A percentile compares a stretch with the other conserved stretches of the same genome.
These are phyloP conservation scores for Sebastes kiyomatsui DNA, from an alignment of 2,797 vertebrate genomes.

Conservation along the genomic window DNA sequence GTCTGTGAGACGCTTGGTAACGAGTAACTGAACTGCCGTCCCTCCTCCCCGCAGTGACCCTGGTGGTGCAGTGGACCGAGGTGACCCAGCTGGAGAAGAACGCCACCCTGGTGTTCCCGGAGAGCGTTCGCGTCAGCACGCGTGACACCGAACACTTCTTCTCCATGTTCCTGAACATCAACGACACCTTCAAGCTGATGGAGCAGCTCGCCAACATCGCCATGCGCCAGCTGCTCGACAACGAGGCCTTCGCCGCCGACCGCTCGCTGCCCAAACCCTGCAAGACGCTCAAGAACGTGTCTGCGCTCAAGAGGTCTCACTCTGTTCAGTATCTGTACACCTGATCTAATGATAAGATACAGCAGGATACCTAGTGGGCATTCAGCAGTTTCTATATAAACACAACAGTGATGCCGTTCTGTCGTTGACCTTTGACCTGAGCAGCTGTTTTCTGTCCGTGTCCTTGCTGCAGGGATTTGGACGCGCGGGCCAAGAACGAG, in stretches of 20 bases:
- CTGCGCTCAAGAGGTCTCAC: constrained; percentile 90
- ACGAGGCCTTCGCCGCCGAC: constrained; percentile 91
- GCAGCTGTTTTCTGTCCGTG: not conserved
- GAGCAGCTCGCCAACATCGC: constrained; percentile 96
- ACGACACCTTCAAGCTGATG: constrained; percentile 97
- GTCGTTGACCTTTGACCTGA: not conserved
- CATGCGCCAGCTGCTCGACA: constrained; percentile 94
- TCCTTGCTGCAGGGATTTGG: constrained; percentile 87
- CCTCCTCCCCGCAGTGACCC: constrained; percentile 82
- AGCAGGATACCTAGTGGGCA: too few species aligned
- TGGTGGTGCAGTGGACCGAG: constrained; percentile 95
- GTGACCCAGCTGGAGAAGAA: constrained; percentile 96
- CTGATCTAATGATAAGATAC: not conserved
- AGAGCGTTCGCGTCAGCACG: constrained; percentile 93
- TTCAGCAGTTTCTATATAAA: too few species aligned
- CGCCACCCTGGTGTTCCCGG: constrained; percentile 92
- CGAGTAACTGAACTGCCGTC: too few species aligned
- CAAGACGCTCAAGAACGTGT: constrained; percentile 91
- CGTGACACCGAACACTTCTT: constrained; percentile 92
- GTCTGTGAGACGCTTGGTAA: not conserved
- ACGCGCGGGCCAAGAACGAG: constrained; percentile 95
- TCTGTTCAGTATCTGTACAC: not conserved
- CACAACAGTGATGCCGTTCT: too few species aligned
- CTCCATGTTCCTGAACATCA: constrained; percentile 97
- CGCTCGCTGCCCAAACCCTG: constrained; percentile 87